Evolutionary conservation across 2,113 vertebrate species (phyloP).

Genomic region (Perccottus glenii): DNA sequence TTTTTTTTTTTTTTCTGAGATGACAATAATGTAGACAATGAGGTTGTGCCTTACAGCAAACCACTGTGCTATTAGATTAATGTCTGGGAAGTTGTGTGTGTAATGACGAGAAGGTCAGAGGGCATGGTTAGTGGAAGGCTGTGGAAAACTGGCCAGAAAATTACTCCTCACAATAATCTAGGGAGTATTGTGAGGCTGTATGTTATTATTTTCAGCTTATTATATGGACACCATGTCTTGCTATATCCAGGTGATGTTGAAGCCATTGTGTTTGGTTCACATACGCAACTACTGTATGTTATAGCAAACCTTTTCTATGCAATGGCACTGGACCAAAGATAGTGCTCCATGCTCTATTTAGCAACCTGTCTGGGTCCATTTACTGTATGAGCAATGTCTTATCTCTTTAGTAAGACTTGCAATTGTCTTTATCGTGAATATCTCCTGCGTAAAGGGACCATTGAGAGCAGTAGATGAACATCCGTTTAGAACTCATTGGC

Average conservation of each 20-base stretch:
- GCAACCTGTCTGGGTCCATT: conserved; percentile 6
- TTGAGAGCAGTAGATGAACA: background rate
- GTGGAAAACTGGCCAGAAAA: conserved; percentile 21
- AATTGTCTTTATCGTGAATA: conserved; percentile 8
- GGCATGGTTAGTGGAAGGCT: conserved; percentile 26
- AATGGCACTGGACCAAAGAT: conserved; percentile 41
- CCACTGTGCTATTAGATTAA: conserved; percentile 33
- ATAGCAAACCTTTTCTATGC: conserved; percentile 44
- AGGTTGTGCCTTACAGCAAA: conserved; percentile 10
- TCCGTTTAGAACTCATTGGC: conserved; percentile 8
- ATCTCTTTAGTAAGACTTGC: background rate
- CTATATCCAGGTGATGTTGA: conserved; percentile 23
- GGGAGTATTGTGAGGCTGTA: background rate
- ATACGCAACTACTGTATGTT: conserved; percentile 34
- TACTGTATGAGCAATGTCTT: conserved; percentile 2
- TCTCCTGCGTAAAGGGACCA: background rate
- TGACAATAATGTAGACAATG: conserved; percentile 15
- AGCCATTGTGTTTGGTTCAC: conserved; percentile 44
- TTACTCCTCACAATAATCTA: background rate
- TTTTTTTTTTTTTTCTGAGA: conserved; percentile 10
- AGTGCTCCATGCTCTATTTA: conserved; percentile 66
- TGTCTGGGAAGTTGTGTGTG: conserved; percentile 29
- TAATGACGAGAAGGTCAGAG: conserved; percentile 44
- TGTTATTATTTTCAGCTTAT: conserved; percentile 16
- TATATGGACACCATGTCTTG: conserved; percentile 47